Evolutionary conservation across 2,797 vertebrate genomes (phyloP).

Genomic region (Aulostomus chinensis): DNA sequence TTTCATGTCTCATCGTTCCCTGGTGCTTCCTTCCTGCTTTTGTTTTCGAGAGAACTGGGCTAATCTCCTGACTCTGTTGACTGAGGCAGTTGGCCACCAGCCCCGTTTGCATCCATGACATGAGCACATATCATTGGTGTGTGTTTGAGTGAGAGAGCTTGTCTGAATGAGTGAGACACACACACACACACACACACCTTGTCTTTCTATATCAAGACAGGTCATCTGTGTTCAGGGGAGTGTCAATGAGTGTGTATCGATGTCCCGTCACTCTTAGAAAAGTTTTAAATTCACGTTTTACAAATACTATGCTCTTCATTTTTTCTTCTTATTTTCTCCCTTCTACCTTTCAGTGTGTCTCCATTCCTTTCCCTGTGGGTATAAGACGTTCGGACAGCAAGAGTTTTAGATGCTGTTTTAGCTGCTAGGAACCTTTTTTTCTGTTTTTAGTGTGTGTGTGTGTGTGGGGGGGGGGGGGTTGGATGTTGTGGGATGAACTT

Average conservation of each 20-base stretch:
- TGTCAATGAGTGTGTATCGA: not conserved
- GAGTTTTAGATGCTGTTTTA: no score
- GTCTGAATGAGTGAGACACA: not conserved
- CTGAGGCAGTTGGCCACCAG: constrained; percentile 20
- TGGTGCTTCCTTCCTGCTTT: constrained; percentile 10
- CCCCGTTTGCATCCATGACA: constrained; percentile 20
- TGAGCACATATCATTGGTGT: constrained; percentile 12
- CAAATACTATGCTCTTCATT: no score
- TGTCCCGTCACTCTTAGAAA: not conserved
- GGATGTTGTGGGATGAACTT: no score
- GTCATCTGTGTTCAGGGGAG: not conserved
- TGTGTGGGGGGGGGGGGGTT: no score
- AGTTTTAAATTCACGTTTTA: no score
- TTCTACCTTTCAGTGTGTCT: no score
- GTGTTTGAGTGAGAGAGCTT: not conserved
- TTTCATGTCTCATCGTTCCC: constrained; percentile 8
- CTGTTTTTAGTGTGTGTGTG: no score
- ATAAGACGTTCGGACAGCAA: no score
- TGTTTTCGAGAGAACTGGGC: constrained; percentile 42
- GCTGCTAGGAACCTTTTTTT: no score
- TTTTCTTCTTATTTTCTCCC: no score
- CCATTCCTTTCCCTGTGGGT: no score
- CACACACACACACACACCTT: not conserved
- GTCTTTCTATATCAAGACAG: not conserved
- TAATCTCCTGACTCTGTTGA: constrained; percentile 45